Base-by-base conservation (phyloP, 2,797 vertebrate genomes). In the Diplodus sargus region DNA sequence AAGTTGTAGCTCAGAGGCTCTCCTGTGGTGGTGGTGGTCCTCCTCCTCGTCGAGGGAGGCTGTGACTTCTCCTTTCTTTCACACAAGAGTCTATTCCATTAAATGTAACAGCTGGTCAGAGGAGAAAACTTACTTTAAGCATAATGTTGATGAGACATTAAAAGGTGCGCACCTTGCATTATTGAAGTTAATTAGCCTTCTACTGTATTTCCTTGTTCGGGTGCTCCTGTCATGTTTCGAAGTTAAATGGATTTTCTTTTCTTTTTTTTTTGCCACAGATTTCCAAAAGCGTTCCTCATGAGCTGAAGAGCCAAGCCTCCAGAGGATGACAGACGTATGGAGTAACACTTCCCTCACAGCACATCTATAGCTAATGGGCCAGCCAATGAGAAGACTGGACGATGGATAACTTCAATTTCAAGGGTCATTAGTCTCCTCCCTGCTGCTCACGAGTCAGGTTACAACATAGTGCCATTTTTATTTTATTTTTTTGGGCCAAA, bases 11-110 rank as follows among this genome's bases (percentile, higher is more conserved):
- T 62, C 49, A 58, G 61, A 77, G 78, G 65, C 53, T 66, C 81
- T 86, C 81, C 88, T 80, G 43, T 74, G 83, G 81, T 39, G 34
- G 6, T 34, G 34, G 34, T 9, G 4, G 4, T 39, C 34, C 34
- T 81, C 86, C 92, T 87, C 86, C 88, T 75, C 34, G 76, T 65
- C 63, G 71, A 76, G 58, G 81, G 67, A 87, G 71, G 77, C 77
- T 78, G 81, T 76, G 81, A 70, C 81, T 78, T 75, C 45, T 13
- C 23, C 67, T 70, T 65, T 57, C 70, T 51, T 53, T 85, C 54
- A 76, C 81, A 64, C 14, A 14, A 3, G n/a, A 45, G 20, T 25
- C 23, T 25, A 5, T 16, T 56, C 34, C 30, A 1, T 42, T 0
- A 34, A 73, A 23, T 4, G 10, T 1, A 51, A 59, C 61, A 48